Percentiles rank a stretch among this genome's conserved stretches.
Conservation (phyloP, 1,140 invertebrate species). For the Megalonaias nervosa region DNA sequence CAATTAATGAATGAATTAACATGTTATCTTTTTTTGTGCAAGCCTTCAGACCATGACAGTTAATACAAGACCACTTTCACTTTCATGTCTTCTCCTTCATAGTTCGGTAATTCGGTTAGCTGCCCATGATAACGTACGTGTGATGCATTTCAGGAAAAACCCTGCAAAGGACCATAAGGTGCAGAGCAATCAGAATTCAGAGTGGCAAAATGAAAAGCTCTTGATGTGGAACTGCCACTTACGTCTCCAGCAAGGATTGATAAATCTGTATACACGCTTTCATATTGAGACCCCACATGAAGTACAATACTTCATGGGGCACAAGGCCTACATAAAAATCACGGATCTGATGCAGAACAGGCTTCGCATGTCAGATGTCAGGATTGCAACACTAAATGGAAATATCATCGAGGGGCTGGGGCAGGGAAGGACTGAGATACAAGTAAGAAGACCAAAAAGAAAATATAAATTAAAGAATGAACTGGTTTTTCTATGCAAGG, state of each 20-base stretch:
- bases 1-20: no score
- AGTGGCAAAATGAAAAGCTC: constrained; percentile 11
- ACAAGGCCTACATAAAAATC: constrained; percentile 88
- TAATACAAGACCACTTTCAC: no score
- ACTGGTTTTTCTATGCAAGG: no score
- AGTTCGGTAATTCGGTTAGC: no score
- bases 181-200: no score
- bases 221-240: constrained; percentile 77
- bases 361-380: constrained; percentile 88
- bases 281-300: constrained; percentile 69
- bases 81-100: no score
- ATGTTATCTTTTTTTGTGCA: no score
- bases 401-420: constrained; percentile 89
- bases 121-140: no score
- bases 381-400: constrained; percentile 86
- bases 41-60: no score
- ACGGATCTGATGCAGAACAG: constrained; percentile 91
- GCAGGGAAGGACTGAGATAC: constrained; percentile 92
- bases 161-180: no score
- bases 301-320: constrained; percentile 77
- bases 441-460: constrained; percentile 74
- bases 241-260: constrained; percentile 89
- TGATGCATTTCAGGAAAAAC: no score
- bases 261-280: constrained; percentile 92
- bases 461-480: no score